These are phyloP conservation scores for Galbula dea DNA, from an alignment of 2,113 vertebrate species.

Conservation along the genomic window DNA sequence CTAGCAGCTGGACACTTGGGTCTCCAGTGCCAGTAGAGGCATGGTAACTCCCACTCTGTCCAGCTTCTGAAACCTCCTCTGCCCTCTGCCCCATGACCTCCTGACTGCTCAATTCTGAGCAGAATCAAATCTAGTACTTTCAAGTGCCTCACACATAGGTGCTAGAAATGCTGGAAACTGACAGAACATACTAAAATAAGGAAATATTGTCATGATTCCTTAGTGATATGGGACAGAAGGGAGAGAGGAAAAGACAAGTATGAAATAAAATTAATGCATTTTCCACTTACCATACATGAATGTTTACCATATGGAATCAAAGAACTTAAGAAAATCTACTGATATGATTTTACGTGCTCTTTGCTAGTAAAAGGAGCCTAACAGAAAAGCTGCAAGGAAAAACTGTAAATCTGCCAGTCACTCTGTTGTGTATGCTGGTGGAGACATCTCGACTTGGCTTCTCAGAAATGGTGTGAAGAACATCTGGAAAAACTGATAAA, in stretches of 20 bases:
- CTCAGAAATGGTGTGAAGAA: slow-evolving; percentile 49
- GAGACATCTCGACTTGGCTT: not conserved
- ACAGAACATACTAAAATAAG: not conserved
- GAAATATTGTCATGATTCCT: not conserved
- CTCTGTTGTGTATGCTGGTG: slow-evolving; percentile 29
- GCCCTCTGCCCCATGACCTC: not conserved
- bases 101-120: not conserved
- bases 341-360: slow-evolving; percentile 31
- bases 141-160: not conserved
- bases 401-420: slow-evolving; percentile 59
- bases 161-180: not conserved
- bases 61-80: not conserved
- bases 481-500: slow-evolving; percentile 67
- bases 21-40: not conserved
- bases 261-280: slow-evolving; percentile 2
- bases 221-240: not conserved
- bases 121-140: not conserved
- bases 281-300: not conserved
- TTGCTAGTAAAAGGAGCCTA: slow-evolving; percentile 49
- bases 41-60: not conserved
- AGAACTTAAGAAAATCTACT: not conserved
- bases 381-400: slow-evolving; percentile 60
- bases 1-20: not conserved
- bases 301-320: slow-evolving; percentile 50
- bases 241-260: not conserved